phyloP scores from a whole-genome alignment of 2,113 vertebrate genomes.

The Tachysurus vachellii region DNA sequence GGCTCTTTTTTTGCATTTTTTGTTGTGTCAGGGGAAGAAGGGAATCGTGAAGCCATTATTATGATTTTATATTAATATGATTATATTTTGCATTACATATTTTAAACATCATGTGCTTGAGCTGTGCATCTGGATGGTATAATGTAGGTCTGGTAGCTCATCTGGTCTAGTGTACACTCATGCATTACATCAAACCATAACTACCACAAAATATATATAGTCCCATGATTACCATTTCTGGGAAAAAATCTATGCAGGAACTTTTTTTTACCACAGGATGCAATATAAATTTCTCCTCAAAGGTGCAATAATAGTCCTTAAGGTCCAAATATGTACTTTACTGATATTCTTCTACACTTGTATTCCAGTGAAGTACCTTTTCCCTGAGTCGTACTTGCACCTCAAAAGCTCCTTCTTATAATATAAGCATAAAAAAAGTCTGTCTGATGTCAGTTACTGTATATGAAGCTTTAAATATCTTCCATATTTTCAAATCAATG shows the following conservation, averaged over 20 bases:
- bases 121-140: background rate
- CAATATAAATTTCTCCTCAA: background rate
- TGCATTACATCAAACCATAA: background rate
- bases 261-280: background rate
- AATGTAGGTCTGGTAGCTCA: background rate
- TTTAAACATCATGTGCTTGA: background rate
- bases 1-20: background rate
- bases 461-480: background rate
- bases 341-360: background rate
- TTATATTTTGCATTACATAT: background rate
- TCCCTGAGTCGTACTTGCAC: background rate
- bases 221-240: background rate
- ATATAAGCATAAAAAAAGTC: background rate
- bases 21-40: background rate
- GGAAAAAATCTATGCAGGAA: background rate
- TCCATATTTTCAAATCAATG: background rate
- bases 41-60: background rate
- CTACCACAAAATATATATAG: background rate
- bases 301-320: background rate
- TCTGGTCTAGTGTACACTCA: background rate
- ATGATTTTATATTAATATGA: no score
- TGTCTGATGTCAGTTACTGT: background rate
- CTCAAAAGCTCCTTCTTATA: background rate
- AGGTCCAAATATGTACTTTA: background rate
- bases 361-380: background rate